Conservation (phyloP, 2,888 invertebrate genomes). For the Nemoura dubitans region DNA sequence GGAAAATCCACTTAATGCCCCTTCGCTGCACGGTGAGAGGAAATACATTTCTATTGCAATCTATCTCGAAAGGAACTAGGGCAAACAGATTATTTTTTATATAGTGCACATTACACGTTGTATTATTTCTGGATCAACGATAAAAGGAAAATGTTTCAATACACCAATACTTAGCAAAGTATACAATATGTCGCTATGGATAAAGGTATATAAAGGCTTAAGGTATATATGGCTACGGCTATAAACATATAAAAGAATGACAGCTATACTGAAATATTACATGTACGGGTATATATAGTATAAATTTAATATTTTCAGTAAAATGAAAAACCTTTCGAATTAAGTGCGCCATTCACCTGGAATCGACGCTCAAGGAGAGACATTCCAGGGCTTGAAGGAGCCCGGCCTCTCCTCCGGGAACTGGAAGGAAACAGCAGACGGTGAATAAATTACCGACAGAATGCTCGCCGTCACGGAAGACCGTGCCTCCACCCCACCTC, state of each 20-base stretch:
- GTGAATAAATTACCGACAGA: background rate
- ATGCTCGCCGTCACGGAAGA: background rate
- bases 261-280: no score
- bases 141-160: no score
- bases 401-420: constrained; percentile 65
- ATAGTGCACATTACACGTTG: background rate
- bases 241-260: no score
- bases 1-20: background rate
- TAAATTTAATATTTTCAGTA: no score
- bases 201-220: no score
- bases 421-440: constrained; percentile 60
- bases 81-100: constrained; percentile 3
- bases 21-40: background rate
- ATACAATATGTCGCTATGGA: no score
- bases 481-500: background rate
- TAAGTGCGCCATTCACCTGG: no score
- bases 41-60: background rate
- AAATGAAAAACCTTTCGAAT: no score
- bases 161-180: no score
- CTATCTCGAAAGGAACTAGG: background rate
- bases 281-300: no score
- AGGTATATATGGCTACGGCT: no score
- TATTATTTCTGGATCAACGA: background rate
- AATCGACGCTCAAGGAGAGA: constrained; percentile 62
- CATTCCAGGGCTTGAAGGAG: constrained; percentile 72